Evolutionary conservation across 2,888 invertebrate species (phyloP), one percentile per base, ranked within the genome.

Genomic region (Ypsolopha sequella): DNA sequence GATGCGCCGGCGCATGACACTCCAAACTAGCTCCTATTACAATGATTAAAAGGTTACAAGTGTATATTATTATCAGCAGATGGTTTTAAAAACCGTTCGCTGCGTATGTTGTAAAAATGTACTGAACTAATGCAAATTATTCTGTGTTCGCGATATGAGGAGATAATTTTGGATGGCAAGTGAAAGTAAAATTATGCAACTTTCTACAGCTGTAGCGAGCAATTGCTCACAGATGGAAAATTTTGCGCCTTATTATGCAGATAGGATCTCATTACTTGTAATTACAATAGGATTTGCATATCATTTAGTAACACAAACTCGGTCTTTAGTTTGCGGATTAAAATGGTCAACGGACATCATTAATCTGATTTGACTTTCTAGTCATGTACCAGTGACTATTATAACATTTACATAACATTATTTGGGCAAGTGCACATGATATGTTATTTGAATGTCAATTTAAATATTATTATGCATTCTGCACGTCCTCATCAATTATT

Each of bases 161-260:
- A 73, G 70, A 76, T 78, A 73, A 79, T 74, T 80, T 76, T 60
- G 64, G 65, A 57, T 62, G 63, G 63, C 64, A 62, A 80, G 84
- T 80, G 84, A 86, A 86, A 84, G 86, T 81, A 63, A 76, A 73
- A 77, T 86, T 84, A 86, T 75, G 86, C 81, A 86, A 86, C 82
- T 85, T 84, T 85, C 84, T 80, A 79, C 70, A 60, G 24, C 24
- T 24, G 24, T 24, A 62, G 58, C 61, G 62, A 62, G 62, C 58
- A 51, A 36, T 44, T 50, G 46, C 50, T 55, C 50, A 52, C 56
- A 59, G 63, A 68, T 69, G 65, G 63, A 53, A 46, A 60, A 51
- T 55, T 52, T 55, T 53, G 52, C 53, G 51, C 49, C 53, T 53
- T 52, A 54, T 57, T 55, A 55, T 54, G 51, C 14, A 54, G 52